Evolutionary conservation across 2,797 vertebrate genomes (phyloP).

Genomic region (Pachyuromys duprasi): DNA sequence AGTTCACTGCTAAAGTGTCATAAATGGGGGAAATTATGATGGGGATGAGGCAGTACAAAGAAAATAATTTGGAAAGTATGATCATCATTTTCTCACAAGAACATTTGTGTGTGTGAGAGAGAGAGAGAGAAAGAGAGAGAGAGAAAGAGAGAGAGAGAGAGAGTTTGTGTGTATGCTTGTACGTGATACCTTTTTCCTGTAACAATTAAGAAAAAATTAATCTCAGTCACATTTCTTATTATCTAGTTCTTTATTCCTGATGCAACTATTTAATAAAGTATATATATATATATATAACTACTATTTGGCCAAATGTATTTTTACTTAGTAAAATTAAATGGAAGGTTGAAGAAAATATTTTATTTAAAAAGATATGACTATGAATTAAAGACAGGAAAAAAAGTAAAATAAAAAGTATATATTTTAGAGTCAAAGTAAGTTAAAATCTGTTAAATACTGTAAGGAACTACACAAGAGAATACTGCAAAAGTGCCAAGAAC

Average conservation of each 20-base stretch:
- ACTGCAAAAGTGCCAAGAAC: background rate
- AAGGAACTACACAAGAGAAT: constrained; percentile 20
- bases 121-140: background rate
- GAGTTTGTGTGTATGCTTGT: background rate
- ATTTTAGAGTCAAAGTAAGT: constrained; percentile 51
- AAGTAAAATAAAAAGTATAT: constrained; percentile 50
- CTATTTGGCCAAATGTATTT: constrained; percentile 39
- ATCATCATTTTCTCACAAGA: constrained; percentile 12
- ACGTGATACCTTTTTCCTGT: background rate
- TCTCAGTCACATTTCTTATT: constrained; percentile 83
- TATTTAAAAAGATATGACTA: constrained; percentile 54
- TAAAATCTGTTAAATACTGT: constrained; percentile 22
- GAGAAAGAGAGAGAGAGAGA: too few species aligned
- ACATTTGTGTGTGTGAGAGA: background rate
- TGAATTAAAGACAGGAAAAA: constrained; percentile 46
- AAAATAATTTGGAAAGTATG: background rate
- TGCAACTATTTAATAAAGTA: constrained; percentile 23
- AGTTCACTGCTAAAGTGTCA: background rate
- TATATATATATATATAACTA: background rate
- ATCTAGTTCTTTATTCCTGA: background rate
- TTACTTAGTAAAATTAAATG: constrained; percentile 54
- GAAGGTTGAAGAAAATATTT: constrained; percentile 14
- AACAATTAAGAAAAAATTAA: constrained; percentile 76
- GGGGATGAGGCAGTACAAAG: background rate
- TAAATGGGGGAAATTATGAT: constrained; percentile 33